Evolutionary conservation across 2,888 invertebrate species (phyloP).

Genomic region (Aleiodes alternator): DNA sequence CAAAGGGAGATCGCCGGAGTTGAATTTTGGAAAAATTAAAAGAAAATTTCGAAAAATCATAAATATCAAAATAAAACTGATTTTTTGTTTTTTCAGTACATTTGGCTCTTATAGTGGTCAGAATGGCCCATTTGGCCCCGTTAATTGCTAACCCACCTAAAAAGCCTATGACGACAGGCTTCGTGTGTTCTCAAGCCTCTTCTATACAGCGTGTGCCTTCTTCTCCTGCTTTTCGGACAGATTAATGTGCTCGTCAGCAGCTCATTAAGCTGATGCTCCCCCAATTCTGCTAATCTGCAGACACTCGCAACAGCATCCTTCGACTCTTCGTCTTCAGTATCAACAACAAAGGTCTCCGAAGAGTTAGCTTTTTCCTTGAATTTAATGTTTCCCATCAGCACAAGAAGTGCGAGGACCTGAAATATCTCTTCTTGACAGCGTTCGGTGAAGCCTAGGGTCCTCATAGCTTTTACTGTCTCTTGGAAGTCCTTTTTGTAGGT

Average conservation of each 20-base stretch:
- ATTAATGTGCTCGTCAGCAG: conserved; percentile 68
- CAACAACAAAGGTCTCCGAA: conserved; percentile 58
- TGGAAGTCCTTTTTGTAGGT: conserved; percentile 55
- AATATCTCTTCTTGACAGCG: conserved; percentile 63
- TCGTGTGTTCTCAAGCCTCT: conserved; percentile 67
- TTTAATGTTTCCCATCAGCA: conserved; percentile 71
- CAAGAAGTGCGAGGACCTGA: conserved; percentile 65
- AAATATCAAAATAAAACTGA: too few species aligned
- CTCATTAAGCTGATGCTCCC: conserved; percentile 58
- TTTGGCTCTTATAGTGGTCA: too few species aligned
- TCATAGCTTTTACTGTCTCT: conserved; percentile 66
- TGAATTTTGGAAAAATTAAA: too few species aligned
- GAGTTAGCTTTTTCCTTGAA: conserved; percentile 59
- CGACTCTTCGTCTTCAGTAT: conserved; percentile 60
- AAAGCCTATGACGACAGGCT: conserved; percentile 71
- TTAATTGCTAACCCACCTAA: too few species aligned
- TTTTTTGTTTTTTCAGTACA: too few species aligned
- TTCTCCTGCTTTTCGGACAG: conserved; percentile 59
- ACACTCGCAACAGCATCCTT: conserved; percentile 62
- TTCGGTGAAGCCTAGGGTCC: conserved; percentile 62
- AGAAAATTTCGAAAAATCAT: too few species aligned
- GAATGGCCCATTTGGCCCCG: too few species aligned
- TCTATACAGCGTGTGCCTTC: conserved; percentile 64
- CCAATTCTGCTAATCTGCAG: conserved; percentile 59
- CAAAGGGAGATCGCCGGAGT: too few species aligned